Conservation (phyloP, 2,888 invertebrate genomes). For the Clusia tigrina region DNA sequence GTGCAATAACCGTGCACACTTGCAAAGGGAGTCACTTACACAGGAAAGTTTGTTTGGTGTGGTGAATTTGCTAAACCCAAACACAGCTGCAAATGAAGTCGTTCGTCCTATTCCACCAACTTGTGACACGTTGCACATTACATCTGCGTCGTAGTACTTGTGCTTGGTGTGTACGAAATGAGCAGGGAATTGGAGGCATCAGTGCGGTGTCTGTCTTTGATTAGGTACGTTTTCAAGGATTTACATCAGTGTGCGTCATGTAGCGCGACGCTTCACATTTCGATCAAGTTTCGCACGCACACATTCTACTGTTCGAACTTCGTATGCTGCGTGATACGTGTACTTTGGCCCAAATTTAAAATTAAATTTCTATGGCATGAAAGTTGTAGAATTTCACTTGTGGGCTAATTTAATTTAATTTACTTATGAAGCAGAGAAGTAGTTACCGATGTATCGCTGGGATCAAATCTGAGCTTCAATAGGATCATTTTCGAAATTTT, state of each 20-base stretch:
- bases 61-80: slow-evolving; percentile 13
- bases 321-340: background rate
- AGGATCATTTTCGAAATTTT: no score
- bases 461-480: no score
- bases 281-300: background rate
- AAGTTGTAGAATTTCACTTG: no score
- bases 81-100: slow-evolving; percentile 26
- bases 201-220: background rate
- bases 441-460: no score
- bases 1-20: background rate
- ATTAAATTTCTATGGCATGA: no score
- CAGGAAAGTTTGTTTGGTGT: slow-evolving; percentile 13
- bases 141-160: background rate
- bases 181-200: background rate
- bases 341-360: background rate
- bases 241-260: background rate
- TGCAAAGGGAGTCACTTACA: background rate
- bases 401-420: no score
- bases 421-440: no score
- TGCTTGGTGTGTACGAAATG: slow-evolving; percentile 1
- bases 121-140: background rate
- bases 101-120: background rate
- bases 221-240: background rate
- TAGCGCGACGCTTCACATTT: background rate
- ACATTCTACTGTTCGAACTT: background rate